These are phyloP conservation scores for Erpobdella octoculata DNA, from an alignment of 2,888 invertebrate genomes.

Conservation along the genomic window DNA sequence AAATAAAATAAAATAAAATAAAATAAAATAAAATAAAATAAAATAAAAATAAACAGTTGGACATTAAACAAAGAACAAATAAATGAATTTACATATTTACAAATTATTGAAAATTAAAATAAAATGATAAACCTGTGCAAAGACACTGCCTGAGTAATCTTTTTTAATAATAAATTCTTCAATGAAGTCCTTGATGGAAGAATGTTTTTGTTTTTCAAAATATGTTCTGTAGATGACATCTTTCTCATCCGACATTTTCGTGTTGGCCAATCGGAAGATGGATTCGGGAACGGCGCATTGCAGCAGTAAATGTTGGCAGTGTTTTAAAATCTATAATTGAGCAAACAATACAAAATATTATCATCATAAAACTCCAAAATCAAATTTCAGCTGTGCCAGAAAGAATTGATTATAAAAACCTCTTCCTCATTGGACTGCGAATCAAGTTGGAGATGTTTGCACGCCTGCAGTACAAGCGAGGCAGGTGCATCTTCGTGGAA, in stretches of 20 bases:
- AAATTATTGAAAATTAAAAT: too few relatives aligned
- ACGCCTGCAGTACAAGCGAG: conserved; percentile 42
- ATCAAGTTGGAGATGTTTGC: conserved; percentile 19
- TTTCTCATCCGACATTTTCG: conserved; percentile 35
- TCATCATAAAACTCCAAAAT: too few relatives aligned
- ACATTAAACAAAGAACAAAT: too few relatives aligned
- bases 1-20: too few relatives aligned
- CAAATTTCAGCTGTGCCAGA: too few relatives aligned
- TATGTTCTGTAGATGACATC: conserved; percentile 38
- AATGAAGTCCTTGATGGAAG: conserved; percentile 42
- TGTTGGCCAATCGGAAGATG: conserved; percentile 39
- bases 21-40: too few relatives aligned
- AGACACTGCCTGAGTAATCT: neutral
- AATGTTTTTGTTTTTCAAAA: conserved; percentile 43
- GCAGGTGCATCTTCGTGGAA: conserved; percentile 45
- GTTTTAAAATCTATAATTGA: conserved; percentile 7
- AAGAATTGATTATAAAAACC: too few relatives aligned
- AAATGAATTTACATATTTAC: too few relatives aligned
- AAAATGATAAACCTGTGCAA: neutral
- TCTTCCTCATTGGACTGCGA: conserved; percentile 12
- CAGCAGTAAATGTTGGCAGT: conserved; percentile 40
- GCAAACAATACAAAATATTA: neutral
- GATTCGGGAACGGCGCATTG: conserved; percentile 47
- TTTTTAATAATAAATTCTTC: conserved; percentile 1
- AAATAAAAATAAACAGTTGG: too few relatives aligned